These are phyloP conservation scores for Malacosoma neustria DNA, from an alignment of 2,888 invertebrate species.

Conservation along the genomic window DNA sequence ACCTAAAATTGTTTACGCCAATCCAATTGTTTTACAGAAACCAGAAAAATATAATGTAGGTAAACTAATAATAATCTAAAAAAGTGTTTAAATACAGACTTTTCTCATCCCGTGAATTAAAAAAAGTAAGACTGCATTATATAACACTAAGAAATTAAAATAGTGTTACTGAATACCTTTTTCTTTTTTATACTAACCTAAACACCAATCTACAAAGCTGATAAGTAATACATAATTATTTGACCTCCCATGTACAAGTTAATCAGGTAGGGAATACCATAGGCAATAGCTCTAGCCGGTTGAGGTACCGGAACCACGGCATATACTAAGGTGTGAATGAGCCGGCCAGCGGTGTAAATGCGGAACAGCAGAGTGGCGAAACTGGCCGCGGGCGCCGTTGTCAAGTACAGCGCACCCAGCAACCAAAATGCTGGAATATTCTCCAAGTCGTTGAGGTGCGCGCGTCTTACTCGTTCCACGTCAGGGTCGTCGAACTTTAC, in stretches of 20 bases:
- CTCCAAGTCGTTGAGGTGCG: constrained; percentile 82
- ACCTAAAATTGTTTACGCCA: no score
- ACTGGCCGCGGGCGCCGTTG: constrained; percentile 60
- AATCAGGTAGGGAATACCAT: constrained; percentile 32
- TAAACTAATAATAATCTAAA: no score
- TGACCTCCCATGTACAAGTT: constrained; percentile 43
- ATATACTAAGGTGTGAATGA: constrained; percentile 78
- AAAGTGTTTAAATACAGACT: no score
- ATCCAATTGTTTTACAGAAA: no score
- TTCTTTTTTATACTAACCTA: no score
- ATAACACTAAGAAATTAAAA: no score
- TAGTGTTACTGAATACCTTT: no score
- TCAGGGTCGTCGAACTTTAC: constrained; percentile 46
- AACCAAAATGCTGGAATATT: constrained; percentile 79
- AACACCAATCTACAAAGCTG: constrained; percentile 22
- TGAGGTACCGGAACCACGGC: constrained; percentile 76
- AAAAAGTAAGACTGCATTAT: no score
- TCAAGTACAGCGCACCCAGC: constrained; percentile 71
- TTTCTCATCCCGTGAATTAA: no score
- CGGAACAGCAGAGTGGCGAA: constrained; percentile 42
- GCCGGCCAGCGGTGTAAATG: constrained; percentile 64
- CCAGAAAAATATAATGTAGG: no score
- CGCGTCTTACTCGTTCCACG: constrained; percentile 61
- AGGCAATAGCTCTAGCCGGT: constrained; percentile 51
- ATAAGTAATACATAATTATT: constrained; percentile 29